Evolutionary conservation across 2,113 vertebrate genomes (phyloP).

Genomic region (Tachycineta bicolor): DNA sequence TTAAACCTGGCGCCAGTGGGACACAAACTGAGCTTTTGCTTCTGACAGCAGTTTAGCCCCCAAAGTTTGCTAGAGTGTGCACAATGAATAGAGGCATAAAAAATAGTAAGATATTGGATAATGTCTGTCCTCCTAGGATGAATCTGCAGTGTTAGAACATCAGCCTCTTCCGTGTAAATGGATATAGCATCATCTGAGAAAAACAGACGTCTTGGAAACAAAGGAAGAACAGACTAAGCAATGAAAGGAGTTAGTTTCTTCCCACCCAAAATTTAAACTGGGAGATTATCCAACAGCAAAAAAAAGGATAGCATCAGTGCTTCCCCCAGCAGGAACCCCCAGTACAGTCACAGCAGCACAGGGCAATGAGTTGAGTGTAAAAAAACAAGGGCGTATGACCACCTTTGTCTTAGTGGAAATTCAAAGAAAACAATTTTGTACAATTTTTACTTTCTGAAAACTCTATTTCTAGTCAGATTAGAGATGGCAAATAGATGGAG

Average conservation of each 20-base stretch:
- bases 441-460: neutral
- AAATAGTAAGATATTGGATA: neutral
- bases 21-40: neutral
- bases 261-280: neutral
- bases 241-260: neutral
- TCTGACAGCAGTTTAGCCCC: neutral
- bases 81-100: neutral
- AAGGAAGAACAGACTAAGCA: neutral
- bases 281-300: neutral
- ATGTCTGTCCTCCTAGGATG: neutral
- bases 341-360: neutral
- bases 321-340: neutral
- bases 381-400: too few relatives aligned
- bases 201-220: neutral
- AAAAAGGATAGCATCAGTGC: neutral
- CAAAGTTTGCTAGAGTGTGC: neutral
- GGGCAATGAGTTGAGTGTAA: rapidly evolving
- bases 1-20: too few relatives aligned
- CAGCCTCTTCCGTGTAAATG: neutral
- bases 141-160: neutral
- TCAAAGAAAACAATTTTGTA: neutral
- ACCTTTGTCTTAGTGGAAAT: neutral
- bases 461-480: neutral
- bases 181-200: rapidly evolving
- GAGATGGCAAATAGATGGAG: neutral